Conservation (phyloP, 2,113 vertebrate genomes). For the Aviceda subcristata region DNA sequence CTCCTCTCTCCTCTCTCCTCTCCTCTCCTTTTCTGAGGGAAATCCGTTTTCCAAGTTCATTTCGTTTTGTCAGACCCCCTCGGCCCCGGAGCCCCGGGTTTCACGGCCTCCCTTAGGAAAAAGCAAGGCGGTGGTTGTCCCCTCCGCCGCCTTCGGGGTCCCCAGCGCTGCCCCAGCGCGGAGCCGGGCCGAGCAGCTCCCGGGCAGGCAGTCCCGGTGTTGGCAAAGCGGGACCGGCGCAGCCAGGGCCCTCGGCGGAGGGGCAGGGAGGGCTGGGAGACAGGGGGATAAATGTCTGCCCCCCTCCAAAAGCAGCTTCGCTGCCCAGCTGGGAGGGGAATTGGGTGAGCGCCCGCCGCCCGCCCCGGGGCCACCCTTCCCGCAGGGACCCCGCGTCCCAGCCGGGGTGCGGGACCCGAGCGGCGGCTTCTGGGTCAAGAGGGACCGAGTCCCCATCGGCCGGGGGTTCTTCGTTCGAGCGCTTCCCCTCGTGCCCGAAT, state of each 20-base stretch:
- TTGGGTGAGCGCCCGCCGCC: neutral
- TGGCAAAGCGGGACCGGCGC: neutral
- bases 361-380: neutral
- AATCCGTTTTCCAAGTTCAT: neutral
- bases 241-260: accelerated
- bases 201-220: accelerated
- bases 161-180: neutral
- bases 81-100: neutral
- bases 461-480: accelerated
- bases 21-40: neutral
- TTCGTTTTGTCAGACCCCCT: neutral
- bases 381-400: neutral
- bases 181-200: neutral
- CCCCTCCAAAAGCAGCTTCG: neutral
- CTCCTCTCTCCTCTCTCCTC: too few relatives aligned
- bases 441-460: accelerated
- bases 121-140: accelerated
- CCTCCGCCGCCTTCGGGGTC: neutral
- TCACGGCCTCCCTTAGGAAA: neutral
- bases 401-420: neutral
- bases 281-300: accelerated
- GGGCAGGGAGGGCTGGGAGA: neutral
- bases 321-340: neutral
- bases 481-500: accelerated
- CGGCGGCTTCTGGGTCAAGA: neutral